phyloP scores from a whole-genome alignment of 2,113 vertebrate species.

The Solea solea region DNA sequence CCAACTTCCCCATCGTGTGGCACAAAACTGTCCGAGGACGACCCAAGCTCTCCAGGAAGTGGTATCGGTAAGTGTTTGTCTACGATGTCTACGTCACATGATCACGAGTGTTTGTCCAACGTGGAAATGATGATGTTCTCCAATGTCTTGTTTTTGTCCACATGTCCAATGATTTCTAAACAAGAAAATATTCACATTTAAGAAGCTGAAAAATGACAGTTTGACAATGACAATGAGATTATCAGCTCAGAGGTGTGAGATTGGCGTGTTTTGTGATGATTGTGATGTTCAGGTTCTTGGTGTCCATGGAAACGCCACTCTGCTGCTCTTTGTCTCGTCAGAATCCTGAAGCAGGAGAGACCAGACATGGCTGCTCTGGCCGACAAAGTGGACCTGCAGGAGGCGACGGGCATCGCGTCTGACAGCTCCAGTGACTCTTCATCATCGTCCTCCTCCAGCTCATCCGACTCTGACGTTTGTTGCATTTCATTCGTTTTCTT shows the following conservation, averaged over 20 bases:
- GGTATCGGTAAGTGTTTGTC: conserved; percentile 89
- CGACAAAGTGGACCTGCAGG: conserved; percentile 95
- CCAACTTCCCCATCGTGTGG: conserved; percentile 99
- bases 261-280: too few species aligned
- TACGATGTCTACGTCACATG: neutral
- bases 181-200: too few species aligned
- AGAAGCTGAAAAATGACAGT: too few species aligned
- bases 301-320: too few species aligned
- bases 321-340: conserved; percentile 22
- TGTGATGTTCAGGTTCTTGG: too few species aligned
- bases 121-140: too few species aligned
- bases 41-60: conserved; percentile 96
- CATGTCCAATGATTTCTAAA: too few species aligned
- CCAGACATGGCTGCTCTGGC: conserved; percentile 92
- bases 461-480: conserved; percentile 92
- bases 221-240: too few species aligned
- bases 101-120: neutral
- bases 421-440: conserved; percentile 99
- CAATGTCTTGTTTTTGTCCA: too few species aligned
- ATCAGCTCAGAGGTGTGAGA: too few species aligned
- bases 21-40: conserved; percentile 98
- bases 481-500: too few species aligned
- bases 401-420: conserved; percentile 96
- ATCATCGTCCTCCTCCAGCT: conserved; percentile 95
- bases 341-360: conserved; percentile 87